These are phyloP conservation scores for Sipunculus nudus DNA, from an alignment of 2,888 invertebrate species.

Conservation along the genomic window DNA sequence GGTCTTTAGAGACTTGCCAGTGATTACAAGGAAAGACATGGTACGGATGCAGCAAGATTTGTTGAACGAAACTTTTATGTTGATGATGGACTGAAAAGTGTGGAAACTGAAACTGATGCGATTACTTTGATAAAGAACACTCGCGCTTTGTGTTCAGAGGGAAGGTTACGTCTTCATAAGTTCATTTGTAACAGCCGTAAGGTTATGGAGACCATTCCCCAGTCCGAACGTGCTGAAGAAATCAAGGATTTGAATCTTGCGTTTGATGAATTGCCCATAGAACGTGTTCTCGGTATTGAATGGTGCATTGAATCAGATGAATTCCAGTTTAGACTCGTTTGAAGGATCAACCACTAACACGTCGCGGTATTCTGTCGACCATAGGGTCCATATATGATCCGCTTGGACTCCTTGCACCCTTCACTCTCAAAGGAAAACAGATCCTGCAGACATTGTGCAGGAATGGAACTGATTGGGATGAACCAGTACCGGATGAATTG, in stretches of 20 bases:
- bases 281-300: constrained; percentile 2
- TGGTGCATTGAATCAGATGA: constrained; percentile 2
- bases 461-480: constrained; percentile 10
- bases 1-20: constrained; percentile 4
- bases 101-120: neutral
- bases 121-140: constrained; percentile 4
- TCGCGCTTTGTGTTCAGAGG: constrained; percentile 2
- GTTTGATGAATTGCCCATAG: neutral
- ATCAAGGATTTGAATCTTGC: neutral
- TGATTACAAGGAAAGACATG: neutral
- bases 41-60: constrained; percentile 22
- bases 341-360: constrained; percentile 5
- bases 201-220: constrained; percentile 14
- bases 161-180: constrained; percentile 16
- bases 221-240: neutral
- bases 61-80: constrained; percentile 30
- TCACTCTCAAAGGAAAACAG: constrained; percentile 41
- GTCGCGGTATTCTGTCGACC: constrained; percentile 12
- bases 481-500: constrained; percentile 7
- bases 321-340: constrained; percentile 5
- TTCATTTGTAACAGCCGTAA: constrained; percentile 13
- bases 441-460: constrained; percentile 11
- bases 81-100: constrained; percentile 31
- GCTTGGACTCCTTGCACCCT: constrained; percentile 66
- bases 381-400: constrained; percentile 20